Conservation (phyloP, 1,140 invertebrate species). For the Solenopsis fugax region DNA sequence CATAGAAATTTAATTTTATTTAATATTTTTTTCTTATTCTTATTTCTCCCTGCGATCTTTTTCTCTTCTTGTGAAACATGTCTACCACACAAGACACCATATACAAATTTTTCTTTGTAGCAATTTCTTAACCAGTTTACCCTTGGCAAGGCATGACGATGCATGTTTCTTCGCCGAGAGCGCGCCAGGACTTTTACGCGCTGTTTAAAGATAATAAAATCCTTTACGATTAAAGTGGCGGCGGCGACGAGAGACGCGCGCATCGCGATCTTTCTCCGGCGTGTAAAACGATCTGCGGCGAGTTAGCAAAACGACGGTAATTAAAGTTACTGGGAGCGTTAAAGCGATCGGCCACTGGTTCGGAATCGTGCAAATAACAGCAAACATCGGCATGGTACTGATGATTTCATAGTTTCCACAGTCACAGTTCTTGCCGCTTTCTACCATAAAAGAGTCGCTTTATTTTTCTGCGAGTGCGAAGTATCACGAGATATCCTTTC, state of each 20-base stretch:
- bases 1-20: neutral
- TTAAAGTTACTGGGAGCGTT: conserved; percentile 23
- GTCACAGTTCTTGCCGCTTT: neutral
- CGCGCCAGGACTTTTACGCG: conserved; percentile 9
- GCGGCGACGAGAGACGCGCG: neutral
- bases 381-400: neutral
- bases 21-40: neutral
- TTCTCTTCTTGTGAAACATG: neutral
- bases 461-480: neutral
- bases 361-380: conserved; percentile 40
- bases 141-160: neutral
- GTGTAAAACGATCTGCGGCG: conserved; percentile 15
- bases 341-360: conserved; percentile 2
- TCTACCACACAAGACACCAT: neutral
- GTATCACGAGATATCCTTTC: neutral
- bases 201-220: conserved; percentile 44
- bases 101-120: conserved; percentile 3
- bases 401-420: neutral
- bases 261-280: neutral
- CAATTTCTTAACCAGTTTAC: conserved; percentile 15
- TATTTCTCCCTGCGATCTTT: neutral
- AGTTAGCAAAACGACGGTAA: conserved; percentile 32
- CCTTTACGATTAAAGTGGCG: conserved; percentile 38
- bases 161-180: neutral
- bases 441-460: neutral